phyloP scores from a whole-genome alignment of 2,797 vertebrate genomes.

The Mormyrops boulengeri region DNA sequence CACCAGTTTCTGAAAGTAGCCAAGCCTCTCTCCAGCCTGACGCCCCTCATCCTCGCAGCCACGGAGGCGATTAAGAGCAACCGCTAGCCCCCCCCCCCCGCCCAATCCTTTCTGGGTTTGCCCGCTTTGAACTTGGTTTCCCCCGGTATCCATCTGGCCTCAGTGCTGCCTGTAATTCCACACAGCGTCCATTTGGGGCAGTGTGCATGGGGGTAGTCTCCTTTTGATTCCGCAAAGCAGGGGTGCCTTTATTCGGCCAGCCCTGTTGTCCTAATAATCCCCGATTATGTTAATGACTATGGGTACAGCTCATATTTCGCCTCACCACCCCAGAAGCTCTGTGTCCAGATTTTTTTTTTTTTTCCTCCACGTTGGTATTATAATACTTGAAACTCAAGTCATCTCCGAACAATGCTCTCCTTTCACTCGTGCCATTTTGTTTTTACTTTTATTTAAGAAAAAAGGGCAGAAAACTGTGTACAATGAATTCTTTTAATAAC shows the following conservation, averaged over 20 bases:
- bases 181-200: background rate
- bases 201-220: background rate
- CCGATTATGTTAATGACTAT: slow-evolving; percentile 18
- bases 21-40: slow-evolving; percentile 95
- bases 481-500: slow-evolving; percentile 27
- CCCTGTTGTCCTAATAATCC: background rate
- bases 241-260: slow-evolving; percentile 15
- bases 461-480: slow-evolving; percentile 28
- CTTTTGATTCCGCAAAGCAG: slow-evolving; percentile 17
- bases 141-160: background rate
- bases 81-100: slow-evolving; percentile 54
- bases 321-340: background rate
- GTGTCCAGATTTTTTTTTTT: background rate
- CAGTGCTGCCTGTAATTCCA: background rate
- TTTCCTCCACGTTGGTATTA: slow-evolving; percentile 26
- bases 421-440: slow-evolving; percentile 36
- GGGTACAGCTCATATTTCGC: background rate
- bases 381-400: slow-evolving; percentile 69
- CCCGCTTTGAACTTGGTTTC: background rate
- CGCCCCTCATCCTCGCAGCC: slow-evolving; percentile 93
- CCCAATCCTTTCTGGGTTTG: background rate
- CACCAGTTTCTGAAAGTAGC: slow-evolving; percentile 96
- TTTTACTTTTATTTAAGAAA: slow-evolving; percentile 29
- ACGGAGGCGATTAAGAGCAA: slow-evolving; percentile 97
- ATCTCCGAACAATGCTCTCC: slow-evolving; percentile 7